Conservation (phyloP, 1,140 invertebrate species). For the Sarcophaga peregrina region DNA sequence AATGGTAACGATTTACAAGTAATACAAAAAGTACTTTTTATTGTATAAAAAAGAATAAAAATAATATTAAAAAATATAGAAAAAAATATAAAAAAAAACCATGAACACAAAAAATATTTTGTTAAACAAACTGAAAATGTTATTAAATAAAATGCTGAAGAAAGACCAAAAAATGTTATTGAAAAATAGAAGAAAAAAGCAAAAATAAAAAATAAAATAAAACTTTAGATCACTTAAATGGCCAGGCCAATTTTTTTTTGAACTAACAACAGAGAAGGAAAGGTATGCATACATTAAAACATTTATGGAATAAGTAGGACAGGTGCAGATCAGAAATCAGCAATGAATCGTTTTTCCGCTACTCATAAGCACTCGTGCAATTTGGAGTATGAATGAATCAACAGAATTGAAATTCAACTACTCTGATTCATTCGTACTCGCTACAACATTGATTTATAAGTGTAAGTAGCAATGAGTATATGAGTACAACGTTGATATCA, state of each 20-base stretch:
- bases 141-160: not conserved
- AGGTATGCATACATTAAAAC: too few relatives aligned
- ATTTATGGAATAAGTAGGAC: too few relatives aligned
- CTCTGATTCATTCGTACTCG: too few relatives aligned
- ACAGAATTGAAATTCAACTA: too few relatives aligned
- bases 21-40: not conserved
- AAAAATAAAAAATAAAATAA: not conserved
- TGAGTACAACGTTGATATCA: too few relatives aligned
- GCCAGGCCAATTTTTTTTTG: not conserved
- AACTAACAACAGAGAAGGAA: not conserved
- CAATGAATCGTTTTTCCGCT: too few relatives aligned
- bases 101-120: not conserved
- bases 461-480: too few relatives aligned
- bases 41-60: not conserved
- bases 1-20: not conserved
- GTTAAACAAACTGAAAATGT: conserved; percentile 11
- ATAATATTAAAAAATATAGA: too few relatives aligned
- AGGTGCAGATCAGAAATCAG: too few relatives aligned
- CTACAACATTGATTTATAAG: too few relatives aligned
- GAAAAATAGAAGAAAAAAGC: not conserved
- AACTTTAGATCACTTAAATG: not conserved
- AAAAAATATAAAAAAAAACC: not conserved
- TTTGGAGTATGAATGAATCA: too few relatives aligned
- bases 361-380: too few relatives aligned
- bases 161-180: not conserved